Base-by-base conservation (phyloP, 2,797 vertebrate genomes). In the Capromys pilorides region DNA sequence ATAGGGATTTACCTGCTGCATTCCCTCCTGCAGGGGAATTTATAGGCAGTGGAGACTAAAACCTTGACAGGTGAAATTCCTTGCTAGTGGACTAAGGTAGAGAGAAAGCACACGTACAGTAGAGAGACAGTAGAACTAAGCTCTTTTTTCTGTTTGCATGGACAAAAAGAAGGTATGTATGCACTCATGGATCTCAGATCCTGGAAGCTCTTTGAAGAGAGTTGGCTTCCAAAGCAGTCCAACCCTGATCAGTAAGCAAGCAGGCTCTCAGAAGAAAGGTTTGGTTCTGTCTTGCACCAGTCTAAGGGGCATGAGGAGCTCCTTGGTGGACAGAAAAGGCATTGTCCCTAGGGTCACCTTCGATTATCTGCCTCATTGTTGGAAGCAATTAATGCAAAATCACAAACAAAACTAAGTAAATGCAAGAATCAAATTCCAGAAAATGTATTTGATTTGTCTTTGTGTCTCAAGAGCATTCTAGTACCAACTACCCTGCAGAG, bases 401-500 rank as follows among this genome's bases (percentile, higher is more conserved):
- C 83, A 88, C 69, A 87, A 92, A 51, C 67, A 94, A 95, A 91
- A 57, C 79, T 14, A 57, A 90, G 59, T 49, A 75, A 83, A 66
- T 86, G 22, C 86, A 88, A 41, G 85, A 86, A 51, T 67, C 75
- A 88, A 88, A 87, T 90, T 89, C 41, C 82, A 67, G 54, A 93
- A 95, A 67, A 78, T 62, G 14, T 92, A 93, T 93, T 92, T 90
- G 82, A 94, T 71, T 91, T 90, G 69, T 87, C 61, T 91, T 86
- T 45, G 91, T 81, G 73, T 90, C 90, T 90, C 83, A 31, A 69
- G 84, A 88, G 88, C 88, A 77, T 92, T 66, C 87, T 89, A 94
- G 62, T 61, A 51, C 78, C 2, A 59, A 88, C 41, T 61, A 82
- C 82, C 73, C 77, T 82, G 49, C 67, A 77, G 33, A 88, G 75